Percentiles rank a stretch among this genome's conserved stretches.
phyloP scores from a whole-genome alignment of 2,797 vertebrate species.

The Cuculus canorus region DNA sequence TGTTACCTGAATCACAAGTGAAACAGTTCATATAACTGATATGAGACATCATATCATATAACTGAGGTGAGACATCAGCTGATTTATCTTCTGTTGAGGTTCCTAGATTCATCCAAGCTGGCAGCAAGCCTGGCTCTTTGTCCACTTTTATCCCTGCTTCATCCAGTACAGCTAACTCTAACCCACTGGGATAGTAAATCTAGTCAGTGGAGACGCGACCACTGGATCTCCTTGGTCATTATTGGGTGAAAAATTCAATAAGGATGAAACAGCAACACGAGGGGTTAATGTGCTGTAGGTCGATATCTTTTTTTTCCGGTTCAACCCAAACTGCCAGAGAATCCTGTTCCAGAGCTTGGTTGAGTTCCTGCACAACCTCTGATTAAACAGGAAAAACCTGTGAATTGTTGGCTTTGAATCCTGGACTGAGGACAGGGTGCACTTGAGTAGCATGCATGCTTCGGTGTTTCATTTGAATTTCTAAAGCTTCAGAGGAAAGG shows the following conservation, averaged over 20 bases:
- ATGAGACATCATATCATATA: background rate
- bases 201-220: background rate
- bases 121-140: background rate
- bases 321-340: constrained; percentile 9
- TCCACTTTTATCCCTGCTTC: background rate
- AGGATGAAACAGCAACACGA: background rate
- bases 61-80: background rate
- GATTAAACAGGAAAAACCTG: constrained; percentile 68
- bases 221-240: background rate
- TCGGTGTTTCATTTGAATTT: background rate
- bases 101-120: background rate
- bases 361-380: constrained; percentile 23
- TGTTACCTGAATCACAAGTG: background rate
- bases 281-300: constrained; percentile 10
- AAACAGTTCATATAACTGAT: background rate
- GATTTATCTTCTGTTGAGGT: background rate
- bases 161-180: background rate
- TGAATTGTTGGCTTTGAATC: constrained; percentile 4
- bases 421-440: background rate
- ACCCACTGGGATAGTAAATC: background rate
- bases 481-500: background rate
- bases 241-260: background rate
- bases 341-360: constrained; percentile 46
- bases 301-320: background rate
- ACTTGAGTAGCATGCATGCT: background rate